Conservation (phyloP, 2,888 invertebrate species). For the Heteromyza rotundicornis region DNA sequence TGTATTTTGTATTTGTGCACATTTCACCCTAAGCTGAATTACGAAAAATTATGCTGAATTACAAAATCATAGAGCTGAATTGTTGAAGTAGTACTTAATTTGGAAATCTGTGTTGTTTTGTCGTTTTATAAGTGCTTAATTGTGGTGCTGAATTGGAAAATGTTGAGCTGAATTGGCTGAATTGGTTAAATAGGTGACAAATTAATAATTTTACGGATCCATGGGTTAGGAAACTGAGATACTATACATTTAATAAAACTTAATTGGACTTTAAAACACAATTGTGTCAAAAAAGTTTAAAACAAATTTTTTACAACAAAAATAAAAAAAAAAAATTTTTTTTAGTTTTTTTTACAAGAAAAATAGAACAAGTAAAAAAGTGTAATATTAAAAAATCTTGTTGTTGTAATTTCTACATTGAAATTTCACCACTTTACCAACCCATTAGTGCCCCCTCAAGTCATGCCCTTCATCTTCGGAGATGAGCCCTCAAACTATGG, state of each 20-base stretch:
- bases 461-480: constrained; percentile 79
- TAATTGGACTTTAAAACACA: not conserved
- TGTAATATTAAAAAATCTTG: not conserved
- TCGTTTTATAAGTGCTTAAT: not conserved
- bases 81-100: too few species aligned
- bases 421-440: too few species aligned
- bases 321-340: too few species aligned
- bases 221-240: too few species aligned
- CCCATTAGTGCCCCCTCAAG: constrained; percentile 81
- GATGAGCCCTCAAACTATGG: constrained; percentile 80
- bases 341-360: too few species aligned
- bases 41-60: not conserved
- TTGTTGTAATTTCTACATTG: not conserved
- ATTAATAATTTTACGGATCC: too few species aligned
- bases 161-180: too few species aligned
- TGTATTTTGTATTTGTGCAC: constrained; percentile 34
- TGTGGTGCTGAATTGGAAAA: not conserved
- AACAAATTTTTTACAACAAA: not conserved
- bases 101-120: not conserved
- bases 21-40: constrained; percentile 7
- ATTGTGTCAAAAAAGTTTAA: not conserved
- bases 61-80: not conserved
- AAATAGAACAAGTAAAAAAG: too few species aligned
- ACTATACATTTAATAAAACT: too few species aligned
- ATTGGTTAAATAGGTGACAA: too few species aligned